Evolutionary conservation across 2,888 invertebrate genomes (phyloP), one percentile per base, ranked within the genome.

Genomic region (Melanostoma mellinum): DNA sequence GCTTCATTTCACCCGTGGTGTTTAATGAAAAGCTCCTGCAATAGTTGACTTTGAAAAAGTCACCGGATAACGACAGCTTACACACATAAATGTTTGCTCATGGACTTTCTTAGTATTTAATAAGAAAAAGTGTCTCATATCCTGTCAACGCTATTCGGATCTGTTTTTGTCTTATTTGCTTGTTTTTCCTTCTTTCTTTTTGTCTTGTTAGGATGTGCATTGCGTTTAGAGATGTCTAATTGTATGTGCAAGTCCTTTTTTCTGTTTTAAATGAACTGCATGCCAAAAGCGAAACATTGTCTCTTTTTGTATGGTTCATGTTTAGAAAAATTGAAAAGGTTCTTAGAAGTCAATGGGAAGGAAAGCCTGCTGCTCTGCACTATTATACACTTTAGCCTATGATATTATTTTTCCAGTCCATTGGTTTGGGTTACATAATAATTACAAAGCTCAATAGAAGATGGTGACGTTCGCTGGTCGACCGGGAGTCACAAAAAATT

Each of bases 41-140:
- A 42, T 75, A 53, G 63, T 38, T 82, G 82, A 82, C 82, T 82
- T 82, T 82, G 82, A 77, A 82, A 82, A 82, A 72, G 82, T 77
- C 82, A 82, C 63, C 77, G 82, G 68, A 75, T 75, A 65, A 65
- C 42, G 8, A 67, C 6, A 58, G 9, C n/a, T 32, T n/a, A 30
- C n/a, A 33, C 9, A 50, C 10, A n/a, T 6, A 30, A 8, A 56
- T n/a, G 44, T 60, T 10, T 61, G 42, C 32, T 32, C 63, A 69
- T 42, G 58, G 44, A 76, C 44, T 10, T 38, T 36, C 8, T 40
- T 44, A 35, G n/a, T 36, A 48, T 48, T 46, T 9, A 20, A 6
- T 32, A 35, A 42, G 44, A 40, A 60, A 61, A 55, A 73, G 53
- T 73, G 55, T 40, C 73, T 56, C 20, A 20, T 20, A 20, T 20